phyloP scores from a whole-genome alignment of 2,113 vertebrate genomes.

The Pedetes capensis region DNA sequence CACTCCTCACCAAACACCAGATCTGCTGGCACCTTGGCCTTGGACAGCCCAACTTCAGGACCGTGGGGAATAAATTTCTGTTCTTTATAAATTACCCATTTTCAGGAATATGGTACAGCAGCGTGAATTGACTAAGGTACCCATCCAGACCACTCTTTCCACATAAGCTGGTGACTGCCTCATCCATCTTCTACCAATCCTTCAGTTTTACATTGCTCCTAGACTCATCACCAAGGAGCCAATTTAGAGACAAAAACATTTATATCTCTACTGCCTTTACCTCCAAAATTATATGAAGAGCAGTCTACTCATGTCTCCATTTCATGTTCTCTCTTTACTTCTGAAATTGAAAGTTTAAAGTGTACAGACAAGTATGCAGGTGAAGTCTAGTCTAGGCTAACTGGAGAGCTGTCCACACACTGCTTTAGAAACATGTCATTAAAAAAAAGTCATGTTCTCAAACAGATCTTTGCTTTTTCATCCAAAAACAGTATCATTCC shows the following conservation, averaged over 20 bases:
- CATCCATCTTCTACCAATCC: neutral
- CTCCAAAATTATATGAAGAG: neutral
- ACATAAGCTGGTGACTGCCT: neutral
- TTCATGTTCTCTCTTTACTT: neutral
- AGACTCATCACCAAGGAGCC: neutral
- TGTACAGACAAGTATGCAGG: neutral
- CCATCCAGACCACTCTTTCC: neutral
- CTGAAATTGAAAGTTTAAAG: neutral
- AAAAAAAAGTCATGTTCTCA: no score
- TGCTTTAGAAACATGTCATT: no score
- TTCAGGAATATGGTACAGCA: neutral
- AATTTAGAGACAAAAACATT: neutral
- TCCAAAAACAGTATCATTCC: neutral
- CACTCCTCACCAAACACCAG: neutral
- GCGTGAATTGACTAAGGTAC: neutral
- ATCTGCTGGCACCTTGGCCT: neutral
- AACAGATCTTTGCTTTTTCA: neutral
- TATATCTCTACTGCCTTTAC: neutral
- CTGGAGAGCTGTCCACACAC: neutral
- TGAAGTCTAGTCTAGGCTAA: neutral
- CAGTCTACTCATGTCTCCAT: neutral
- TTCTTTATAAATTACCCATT: neutral
- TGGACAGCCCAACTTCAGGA: neutral
- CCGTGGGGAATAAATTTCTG: neutral
- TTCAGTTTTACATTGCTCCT: neutral